Evolutionary conservation across 92 coral and sea anemone species (phyloP).

Genomic region (Plumapathes pennacea): DNA sequence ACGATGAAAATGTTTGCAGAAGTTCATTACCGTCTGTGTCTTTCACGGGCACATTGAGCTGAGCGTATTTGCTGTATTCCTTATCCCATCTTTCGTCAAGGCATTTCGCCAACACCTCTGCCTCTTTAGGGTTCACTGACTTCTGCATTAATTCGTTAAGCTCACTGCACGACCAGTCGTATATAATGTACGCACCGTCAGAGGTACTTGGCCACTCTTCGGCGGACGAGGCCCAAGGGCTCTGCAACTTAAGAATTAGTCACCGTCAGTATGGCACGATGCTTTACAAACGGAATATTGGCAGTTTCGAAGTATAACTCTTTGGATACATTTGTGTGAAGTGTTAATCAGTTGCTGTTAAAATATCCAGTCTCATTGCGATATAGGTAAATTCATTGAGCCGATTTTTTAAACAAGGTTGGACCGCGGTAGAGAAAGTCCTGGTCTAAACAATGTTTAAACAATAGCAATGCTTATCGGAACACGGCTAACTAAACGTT

Average conservation of each 20-base stretch:
- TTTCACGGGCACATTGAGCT: constrained; percentile 29
- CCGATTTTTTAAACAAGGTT: too few species aligned
- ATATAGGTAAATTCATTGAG: too few species aligned
- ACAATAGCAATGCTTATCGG: too few species aligned
- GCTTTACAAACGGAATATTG: too few species aligned
- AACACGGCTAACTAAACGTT: too few species aligned
- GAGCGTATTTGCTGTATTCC: constrained; percentile 61
- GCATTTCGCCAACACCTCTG: constrained; percentile 59
- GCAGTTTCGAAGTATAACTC: too few species aligned
- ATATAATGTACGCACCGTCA: constrained; percentile 60
- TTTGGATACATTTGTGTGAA: too few species aligned
- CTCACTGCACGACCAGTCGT: constrained; percentile 70
- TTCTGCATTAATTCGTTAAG: constrained; percentile 65
- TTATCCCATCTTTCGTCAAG: constrained; percentile 73
- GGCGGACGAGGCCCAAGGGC: constrained; percentile 68
- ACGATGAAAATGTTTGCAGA: constrained; percentile 55
- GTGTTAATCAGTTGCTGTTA: too few species aligned
- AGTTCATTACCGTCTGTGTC: constrained; percentile 60
- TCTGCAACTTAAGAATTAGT: constrained; percentile 56
- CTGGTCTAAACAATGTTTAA: too few species aligned
- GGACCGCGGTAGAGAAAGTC: too few species aligned
- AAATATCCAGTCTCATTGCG: too few species aligned
- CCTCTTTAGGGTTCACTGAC: constrained; percentile 27
- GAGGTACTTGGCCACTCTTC: constrained; percentile 63
- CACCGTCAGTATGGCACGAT: too few species aligned